These are phyloP conservation scores for Conus canariensis DNA, from an alignment of 2,888 invertebrate species.

Conservation along the genomic window DNA sequence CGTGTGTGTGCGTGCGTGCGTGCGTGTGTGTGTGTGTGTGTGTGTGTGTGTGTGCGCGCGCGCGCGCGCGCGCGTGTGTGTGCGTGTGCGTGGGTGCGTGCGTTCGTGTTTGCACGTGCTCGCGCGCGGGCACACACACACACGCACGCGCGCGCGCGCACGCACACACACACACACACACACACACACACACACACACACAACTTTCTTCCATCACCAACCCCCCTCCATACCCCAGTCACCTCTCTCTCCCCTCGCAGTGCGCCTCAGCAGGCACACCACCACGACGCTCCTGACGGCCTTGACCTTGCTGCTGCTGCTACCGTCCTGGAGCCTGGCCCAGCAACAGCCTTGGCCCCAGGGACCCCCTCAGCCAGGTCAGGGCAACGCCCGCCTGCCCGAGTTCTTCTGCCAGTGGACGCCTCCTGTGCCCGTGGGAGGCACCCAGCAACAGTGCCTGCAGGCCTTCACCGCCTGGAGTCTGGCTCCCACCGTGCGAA, in stretches of 20 bases:
- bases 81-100: constrained; percentile 1
- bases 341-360: background rate
- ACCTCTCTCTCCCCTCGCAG: background rate
- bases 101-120: constrained; percentile 5
- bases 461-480: constrained; percentile 4
- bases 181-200: no score
- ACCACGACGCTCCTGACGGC: background rate
- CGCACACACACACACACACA: background rate
- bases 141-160: no score
- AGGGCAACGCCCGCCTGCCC: background rate
- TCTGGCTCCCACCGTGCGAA: background rate
- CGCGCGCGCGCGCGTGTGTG: constrained; percentile 22
- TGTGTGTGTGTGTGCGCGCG: background rate
- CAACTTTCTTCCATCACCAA: background rate
- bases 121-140: background rate
- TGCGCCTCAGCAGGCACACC: background rate
- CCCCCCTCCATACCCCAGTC: background rate
- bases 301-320: background rate
- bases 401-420: constrained; percentile 33
- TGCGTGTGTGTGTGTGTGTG: background rate
- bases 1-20: background rate
- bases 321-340: background rate
- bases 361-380: background rate
- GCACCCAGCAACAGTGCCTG: constrained; percentile 16
- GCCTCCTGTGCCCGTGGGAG: background rate